phyloP scores from a whole-genome alignment of 2,888 invertebrate species.

The Glomeris marginata region DNA sequence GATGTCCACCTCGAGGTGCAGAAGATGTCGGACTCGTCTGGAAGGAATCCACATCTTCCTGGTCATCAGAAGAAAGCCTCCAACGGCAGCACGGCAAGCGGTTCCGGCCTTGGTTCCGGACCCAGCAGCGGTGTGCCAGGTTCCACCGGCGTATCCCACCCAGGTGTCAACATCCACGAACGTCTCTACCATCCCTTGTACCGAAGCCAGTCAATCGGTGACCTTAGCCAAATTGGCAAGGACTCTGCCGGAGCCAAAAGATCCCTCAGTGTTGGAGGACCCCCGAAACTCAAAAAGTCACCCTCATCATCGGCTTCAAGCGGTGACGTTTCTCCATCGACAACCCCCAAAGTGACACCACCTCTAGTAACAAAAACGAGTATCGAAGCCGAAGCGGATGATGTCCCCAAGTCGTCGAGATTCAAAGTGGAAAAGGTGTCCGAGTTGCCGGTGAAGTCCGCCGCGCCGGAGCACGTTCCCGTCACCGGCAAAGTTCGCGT shows the following conservation, averaged over 20 bases:
- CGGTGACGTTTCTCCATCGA: too few relatives aligned
- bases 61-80: constrained; percentile 21
- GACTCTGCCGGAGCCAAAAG: constrained; percentile 10
- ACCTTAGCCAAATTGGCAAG: constrained; percentile 45
- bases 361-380: too few relatives aligned
- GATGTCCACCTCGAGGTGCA: constrained; percentile 65
- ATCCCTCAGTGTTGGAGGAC: constrained; percentile 13
- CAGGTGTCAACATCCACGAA: constrained; percentile 26
- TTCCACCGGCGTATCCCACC: too few relatives aligned
- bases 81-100: constrained; percentile 18
- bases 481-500: neutral
- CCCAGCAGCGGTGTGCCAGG: too few relatives aligned
- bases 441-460: constrained; percentile 1
- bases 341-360: too few relatives aligned
- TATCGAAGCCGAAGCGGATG: too few relatives aligned
- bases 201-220: constrained; percentile 60
- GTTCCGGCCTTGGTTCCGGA: constrained; percentile 6
- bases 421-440: constrained; percentile 10
- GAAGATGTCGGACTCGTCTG: constrained; percentile 33
- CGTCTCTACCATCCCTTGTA: constrained; percentile 58
- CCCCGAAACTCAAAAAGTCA: neutral
- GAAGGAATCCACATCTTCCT: constrained; percentile 1
- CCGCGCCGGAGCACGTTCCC: neutral
- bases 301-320: too few relatives aligned
- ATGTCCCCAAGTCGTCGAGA: constrained; percentile 1